A percentile compares a stretch with the other conserved stretches of the same genome.
Conservation (phyloP, 92 coral and sea anemone genomes). For the Meandrina meandrites region DNA sequence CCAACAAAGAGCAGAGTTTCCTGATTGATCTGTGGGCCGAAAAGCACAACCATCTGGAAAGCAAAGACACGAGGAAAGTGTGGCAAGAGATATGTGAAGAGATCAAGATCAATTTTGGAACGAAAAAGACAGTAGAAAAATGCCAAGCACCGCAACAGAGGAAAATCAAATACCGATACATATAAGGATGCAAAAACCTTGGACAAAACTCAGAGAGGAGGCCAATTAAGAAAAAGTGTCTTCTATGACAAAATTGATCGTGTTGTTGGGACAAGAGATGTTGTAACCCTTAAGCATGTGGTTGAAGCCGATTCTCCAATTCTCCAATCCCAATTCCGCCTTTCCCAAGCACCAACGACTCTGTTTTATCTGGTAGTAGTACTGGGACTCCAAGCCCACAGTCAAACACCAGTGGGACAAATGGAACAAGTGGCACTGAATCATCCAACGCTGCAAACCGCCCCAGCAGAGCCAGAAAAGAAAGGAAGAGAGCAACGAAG, state of each 20-base stretch:
- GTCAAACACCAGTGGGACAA: constrained; percentile 20
- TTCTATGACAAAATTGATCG: constrained; percentile 46
- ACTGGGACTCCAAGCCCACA: constrained; percentile 25
- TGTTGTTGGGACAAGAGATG: constrained; percentile 53
- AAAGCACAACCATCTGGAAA: constrained; percentile 45
- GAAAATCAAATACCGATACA: constrained; percentile 48
- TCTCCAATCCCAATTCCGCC: constrained; percentile 6
- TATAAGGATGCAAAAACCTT: constrained; percentile 52
- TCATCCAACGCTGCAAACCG: constrained; percentile 8
- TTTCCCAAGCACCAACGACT: constrained; percentile 8
- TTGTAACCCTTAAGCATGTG: constrained; percentile 38
- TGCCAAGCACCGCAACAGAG: too few relatives aligned
- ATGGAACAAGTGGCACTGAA: constrained; percentile 14
- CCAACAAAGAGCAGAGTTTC: constrained; percentile 38
- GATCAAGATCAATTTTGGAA: constrained; percentile 21
- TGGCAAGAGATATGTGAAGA: constrained; percentile 41
- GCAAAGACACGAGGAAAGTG: constrained; percentile 40
- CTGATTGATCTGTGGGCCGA: constrained; percentile 50
- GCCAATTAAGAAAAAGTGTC: constrained; percentile 12
- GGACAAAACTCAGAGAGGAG: constrained; percentile 45
- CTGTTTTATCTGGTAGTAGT: neutral
- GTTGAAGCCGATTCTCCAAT: constrained; percentile 27
- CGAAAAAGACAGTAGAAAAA: constrained; percentile 37
- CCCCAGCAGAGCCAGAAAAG: constrained; percentile 26
- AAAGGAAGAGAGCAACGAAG: constrained; percentile 16